Evolutionary conservation across 2,797 vertebrate genomes (phyloP).

Genomic region (Gymnoscopelus microlampas): DNA sequence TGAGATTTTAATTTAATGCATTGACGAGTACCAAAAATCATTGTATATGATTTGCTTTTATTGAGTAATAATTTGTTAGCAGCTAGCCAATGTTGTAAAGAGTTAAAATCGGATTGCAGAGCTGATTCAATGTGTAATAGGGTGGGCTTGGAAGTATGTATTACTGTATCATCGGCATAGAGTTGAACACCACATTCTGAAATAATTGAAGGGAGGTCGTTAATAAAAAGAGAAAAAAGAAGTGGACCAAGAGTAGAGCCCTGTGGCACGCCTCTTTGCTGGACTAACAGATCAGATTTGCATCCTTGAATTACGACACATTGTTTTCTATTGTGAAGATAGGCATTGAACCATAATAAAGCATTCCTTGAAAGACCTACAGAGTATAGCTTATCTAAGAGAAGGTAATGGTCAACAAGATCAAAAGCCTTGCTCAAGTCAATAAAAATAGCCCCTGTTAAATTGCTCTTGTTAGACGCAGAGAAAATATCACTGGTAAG

Average conservation of each 20-base stretch:
- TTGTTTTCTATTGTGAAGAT: not conserved
- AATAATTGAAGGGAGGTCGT: not conserved
- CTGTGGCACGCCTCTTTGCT: conserved; percentile 2
- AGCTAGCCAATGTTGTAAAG: not conserved
- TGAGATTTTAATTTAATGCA: too few relatives aligned
- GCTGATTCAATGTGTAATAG: not conserved
- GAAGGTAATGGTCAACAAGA: not conserved
- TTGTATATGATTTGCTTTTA: not conserved
- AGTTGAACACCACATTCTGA: not conserved
- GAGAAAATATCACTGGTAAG: not conserved
- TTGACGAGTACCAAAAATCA: too few relatives aligned
- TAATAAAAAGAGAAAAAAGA: not conserved
- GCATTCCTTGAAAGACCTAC: too few relatives aligned
- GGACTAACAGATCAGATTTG: not conserved
- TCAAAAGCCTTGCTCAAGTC: conserved; percentile 4
- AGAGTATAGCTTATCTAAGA: too few relatives aligned
- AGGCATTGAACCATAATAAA: conserved; percentile 3
- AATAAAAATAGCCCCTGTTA: not conserved
- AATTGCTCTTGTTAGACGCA: not conserved
- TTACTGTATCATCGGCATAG: not conserved
- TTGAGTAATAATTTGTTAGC: not conserved
- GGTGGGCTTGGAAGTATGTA: not conserved
- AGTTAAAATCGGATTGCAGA: not conserved
- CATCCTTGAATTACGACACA: not conserved
- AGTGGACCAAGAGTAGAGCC: not conserved